Evolutionary conservation across 1,140 invertebrate genomes (phyloP).

Genomic region (Microvelia longipes): DNA sequence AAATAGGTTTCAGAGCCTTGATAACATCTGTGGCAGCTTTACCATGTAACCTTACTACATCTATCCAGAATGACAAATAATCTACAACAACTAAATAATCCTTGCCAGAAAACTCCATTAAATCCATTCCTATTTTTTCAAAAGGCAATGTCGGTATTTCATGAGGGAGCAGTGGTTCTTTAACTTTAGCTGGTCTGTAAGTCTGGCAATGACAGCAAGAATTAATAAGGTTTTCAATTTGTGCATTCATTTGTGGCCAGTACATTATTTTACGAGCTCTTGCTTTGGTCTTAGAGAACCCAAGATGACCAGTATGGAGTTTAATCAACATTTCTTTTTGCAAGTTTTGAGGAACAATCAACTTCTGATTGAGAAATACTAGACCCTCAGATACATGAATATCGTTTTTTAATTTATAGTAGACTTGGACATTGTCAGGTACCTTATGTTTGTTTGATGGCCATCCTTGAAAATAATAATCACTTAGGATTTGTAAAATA

Average conservation of each 20-base stretch:
- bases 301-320: constrained; percentile 4
- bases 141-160: constrained; percentile 1
- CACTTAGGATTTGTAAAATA: not conserved
- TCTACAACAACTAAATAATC: not conserved
- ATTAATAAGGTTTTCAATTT: not conserved
- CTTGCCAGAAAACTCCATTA: constrained; percentile 1
- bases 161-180: constrained; percentile 4
- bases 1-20: not conserved
- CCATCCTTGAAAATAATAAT: not conserved
- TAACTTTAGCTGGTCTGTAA: not conserved
- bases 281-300: constrained; percentile 3
- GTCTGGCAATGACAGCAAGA: not conserved
- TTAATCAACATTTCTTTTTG: constrained; percentile 4
- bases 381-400: not conserved
- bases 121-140: constrained; percentile 3
- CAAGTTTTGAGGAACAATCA: not conserved
- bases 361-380: not conserved
- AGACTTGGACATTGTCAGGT: not conserved
- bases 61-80: constrained; percentile 3
- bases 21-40: not conserved
- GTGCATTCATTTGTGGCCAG: not conserved
- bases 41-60: not conserved
- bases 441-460: not conserved
- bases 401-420: constrained; percentile 1
- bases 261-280: constrained; percentile 6